Conservation (phyloP, 1,140 invertebrate species). For the Littorina saxatilis region DNA sequence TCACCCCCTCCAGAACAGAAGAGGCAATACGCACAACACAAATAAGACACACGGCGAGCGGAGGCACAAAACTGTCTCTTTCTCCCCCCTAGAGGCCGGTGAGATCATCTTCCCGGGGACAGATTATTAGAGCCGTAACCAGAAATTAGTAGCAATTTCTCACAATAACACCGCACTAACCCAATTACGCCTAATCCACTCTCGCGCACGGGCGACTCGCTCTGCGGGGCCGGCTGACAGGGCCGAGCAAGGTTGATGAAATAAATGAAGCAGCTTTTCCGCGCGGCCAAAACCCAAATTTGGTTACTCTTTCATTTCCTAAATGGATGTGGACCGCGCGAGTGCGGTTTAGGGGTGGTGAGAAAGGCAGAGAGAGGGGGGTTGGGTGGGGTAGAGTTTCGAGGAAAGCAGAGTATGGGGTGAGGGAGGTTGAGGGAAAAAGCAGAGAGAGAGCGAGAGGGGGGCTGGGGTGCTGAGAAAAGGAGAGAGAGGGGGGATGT, state of each 20-base stretch:
- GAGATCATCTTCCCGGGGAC: no score
- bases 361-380: no score
- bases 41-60: no score
- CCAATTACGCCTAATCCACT: constrained; percentile 20
- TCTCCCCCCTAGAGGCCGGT: no score
- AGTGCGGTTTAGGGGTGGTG: no score
- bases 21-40: no score
- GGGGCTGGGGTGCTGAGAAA: background rate
- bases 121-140: constrained; percentile 19
- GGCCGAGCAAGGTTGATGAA: background rate
- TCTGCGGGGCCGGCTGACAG: background rate
- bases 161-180: constrained; percentile 25
- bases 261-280: constrained; percentile 22
- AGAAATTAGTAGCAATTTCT: constrained; percentile 26
- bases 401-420: background rate
- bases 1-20: no score
- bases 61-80: no score
- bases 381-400: background rate
- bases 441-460: background rate
- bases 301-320: constrained; percentile 29
- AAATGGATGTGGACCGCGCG: constrained; percentile 3
- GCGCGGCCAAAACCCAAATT: constrained; percentile 5
- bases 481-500: no score
- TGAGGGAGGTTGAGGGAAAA: background rate
- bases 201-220: constrained; percentile 17